phyloP scores from a whole-genome alignment of 2,888 invertebrate species.

The Drosophila multiciliata region DNA sequence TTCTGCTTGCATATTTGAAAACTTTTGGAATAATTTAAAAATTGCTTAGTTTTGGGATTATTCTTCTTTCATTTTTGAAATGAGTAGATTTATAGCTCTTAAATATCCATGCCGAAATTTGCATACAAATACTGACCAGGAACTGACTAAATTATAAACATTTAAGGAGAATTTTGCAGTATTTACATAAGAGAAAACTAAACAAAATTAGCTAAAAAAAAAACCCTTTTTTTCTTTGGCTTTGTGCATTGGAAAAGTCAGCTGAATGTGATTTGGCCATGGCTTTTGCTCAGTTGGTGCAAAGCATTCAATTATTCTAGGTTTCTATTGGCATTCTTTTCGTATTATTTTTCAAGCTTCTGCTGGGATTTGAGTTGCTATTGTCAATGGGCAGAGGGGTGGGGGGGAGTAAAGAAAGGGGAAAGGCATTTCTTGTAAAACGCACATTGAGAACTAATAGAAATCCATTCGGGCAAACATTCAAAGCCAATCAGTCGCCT shows the following conservation, averaged over 20 bases:
- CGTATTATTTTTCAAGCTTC: slow-evolving; percentile 21
- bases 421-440: not conserved
- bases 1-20: not conserved
- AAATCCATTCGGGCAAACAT: slow-evolving; percentile 50
- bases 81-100: not conserved
- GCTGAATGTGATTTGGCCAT: slow-evolving; percentile 19
- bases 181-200: not conserved
- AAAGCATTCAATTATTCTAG: slow-evolving; percentile 35
- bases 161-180: not conserved
- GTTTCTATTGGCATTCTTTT: slow-evolving; percentile 29
- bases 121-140: not conserved
- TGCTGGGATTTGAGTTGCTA: not conserved
- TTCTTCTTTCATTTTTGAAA: not conserved
- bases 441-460: slow-evolving; percentile 48
- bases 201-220: slow-evolving; percentile 24
- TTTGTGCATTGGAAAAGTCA: slow-evolving; percentile 24
- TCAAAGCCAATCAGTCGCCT: slow-evolving; percentile 60
- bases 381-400: not conserved
- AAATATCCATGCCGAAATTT: not conserved
- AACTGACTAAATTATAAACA: not conserved
- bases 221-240: not conserved
- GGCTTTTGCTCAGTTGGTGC: slow-evolving; percentile 31
- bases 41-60: not conserved
- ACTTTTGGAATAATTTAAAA: not conserved
- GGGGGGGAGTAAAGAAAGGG: accelerated